Evolutionary conservation across 2,888 invertebrate species (phyloP), one percentile per base, ranked within the genome.

Genomic region (Adelognathus sp.): DNA sequence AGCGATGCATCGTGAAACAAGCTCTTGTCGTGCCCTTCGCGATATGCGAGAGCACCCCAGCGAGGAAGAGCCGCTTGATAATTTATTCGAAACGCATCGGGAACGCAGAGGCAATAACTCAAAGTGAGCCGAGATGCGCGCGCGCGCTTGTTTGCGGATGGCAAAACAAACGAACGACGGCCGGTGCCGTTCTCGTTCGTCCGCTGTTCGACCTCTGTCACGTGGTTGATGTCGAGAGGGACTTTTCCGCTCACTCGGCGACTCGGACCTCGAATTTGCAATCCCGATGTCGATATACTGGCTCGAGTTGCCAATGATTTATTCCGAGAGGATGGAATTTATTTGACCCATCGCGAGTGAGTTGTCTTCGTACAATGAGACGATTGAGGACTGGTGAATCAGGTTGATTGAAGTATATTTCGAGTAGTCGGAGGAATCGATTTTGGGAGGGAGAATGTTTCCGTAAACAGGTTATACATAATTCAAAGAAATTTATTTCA

Each of bases 21-120:
- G 39, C 60, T 58, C 64, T 50, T 58, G 56, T 73, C 63, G 56
- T 69, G 63, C 50, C 69, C 50, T 69, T 39, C 36, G 50, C 46
- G n/a, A n/a, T 64, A 36, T 50, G 11, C 24, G n/a, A 50, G 16
- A 64, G 24, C 44, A 44, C 46, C 50, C 33, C 14, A 14, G 41
- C 33, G 36, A 21, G 18, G 36, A 24, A 36, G 7, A 24, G 46
- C 31, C 46, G 21, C 50, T 36, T 54, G 76, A 78, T 85, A 85
- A 85, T 85, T 85, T 83, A 85, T 85, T 82, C 82, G 79, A 76
- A 81, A 74, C 77, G 81, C 82, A 85, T 85, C 84, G 84, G 82
- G 79, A 85, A 84, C 81, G 84, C 84, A 81, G 73, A 77, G 79
- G 85, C 84, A 85, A 85, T 85, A 85, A 85, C 82, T 84, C 84